These are phyloP conservation scores for Setophaga kirtlandii DNA, from an alignment of 2,113 vertebrate species.

Conservation along the genomic window DNA sequence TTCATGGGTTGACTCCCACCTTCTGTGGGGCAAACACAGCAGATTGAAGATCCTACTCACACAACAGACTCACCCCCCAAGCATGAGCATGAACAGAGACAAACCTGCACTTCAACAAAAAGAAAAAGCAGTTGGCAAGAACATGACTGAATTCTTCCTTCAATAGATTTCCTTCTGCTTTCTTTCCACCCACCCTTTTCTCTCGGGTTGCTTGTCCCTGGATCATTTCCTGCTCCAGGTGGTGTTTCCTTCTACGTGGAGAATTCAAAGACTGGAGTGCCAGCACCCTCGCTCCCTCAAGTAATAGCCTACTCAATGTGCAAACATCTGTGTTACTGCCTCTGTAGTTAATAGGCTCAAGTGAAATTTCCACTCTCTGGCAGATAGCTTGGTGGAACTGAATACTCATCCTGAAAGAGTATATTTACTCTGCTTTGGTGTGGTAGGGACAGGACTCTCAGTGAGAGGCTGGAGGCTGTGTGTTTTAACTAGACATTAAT, in stretches of 20 bases:
- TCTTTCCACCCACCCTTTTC: neutral
- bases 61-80: neutral
- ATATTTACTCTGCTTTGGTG: neutral
- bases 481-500: neutral
- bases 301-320: neutral
- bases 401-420: neutral
- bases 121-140: conserved; percentile 37
- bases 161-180: neutral
- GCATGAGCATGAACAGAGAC: neutral
- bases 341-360: neutral
- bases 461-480: neutral
- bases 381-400: neutral
- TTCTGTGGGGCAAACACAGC: neutral
- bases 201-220: conserved; percentile 37
- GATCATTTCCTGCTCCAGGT: conserved; percentile 42
- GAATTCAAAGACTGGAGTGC: neutral
- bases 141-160: conserved; percentile 38
- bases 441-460: neutral
- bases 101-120: neutral
- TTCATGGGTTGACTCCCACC: conserved; percentile 22
- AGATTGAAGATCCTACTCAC: neutral
- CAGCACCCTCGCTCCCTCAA: conserved; percentile 5
- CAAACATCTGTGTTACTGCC: conserved; percentile 28
- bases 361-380: neutral
- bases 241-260: neutral